Base-by-base conservation (phyloP, 2,888 invertebrate species). In the Smittia aterrima region DNA sequence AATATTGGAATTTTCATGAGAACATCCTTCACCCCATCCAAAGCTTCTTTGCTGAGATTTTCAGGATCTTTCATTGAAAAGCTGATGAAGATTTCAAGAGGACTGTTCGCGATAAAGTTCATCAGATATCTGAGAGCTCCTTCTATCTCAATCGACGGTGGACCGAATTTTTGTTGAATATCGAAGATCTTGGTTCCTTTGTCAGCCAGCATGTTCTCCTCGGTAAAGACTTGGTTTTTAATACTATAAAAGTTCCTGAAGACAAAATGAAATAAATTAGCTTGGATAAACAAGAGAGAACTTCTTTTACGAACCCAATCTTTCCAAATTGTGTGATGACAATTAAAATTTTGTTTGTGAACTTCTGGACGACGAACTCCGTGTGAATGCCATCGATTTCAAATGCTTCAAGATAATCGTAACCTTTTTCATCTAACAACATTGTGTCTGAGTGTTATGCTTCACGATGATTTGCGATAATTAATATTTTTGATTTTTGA, bases 291-390 rank as follows among this genome's bases (percentile, higher is more conserved):
- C 13, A n/a, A 11, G 2, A 41, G 20, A 41, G 4, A 32, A 32
- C 3, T 9, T 6, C 32, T 32, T 32, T 41, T 16, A n/a, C 41
- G 0, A 38, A 68, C 68, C 68, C 68, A 47, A 72, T 72, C 58
- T 72, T 72, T 1, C 53, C 47, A 16, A 72, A 72, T 40, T 72
- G 72, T 24, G 72, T 62, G 72, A 72, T 62, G 13, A 72, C 20
- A 22, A 58, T 3, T 1, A 72, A n/a, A 13, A 41, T 72, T 62
- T 62, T 72, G 25, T 58, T 72, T 1, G n/a, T n/a, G 38, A 72
- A 72, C 25, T 72, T 72, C n/a, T 72, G 72, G 9, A 58, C 58
- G 20, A 72, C 72, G 58, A 72, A 72, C 9, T 72, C 72, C 11
- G 72, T 72, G n/a, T 32, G 72, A 13, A 54, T 24, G 27, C 41